Base-by-base conservation (phyloP, 2,113 vertebrate species). In the Porphyrio hochstetteri region DNA sequence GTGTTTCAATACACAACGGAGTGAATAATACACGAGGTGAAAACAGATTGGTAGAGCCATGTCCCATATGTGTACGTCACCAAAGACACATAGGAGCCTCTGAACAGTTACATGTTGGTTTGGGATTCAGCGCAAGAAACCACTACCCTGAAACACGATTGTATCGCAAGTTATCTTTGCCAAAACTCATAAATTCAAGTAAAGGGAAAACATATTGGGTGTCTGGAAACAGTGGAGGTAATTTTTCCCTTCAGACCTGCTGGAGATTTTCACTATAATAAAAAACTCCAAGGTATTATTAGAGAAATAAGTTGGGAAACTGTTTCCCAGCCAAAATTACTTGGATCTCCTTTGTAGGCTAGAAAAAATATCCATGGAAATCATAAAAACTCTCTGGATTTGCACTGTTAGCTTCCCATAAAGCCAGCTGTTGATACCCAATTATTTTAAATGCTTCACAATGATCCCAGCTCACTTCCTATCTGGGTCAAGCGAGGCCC, bases 361-460 rank as follows among this genome's bases (percentile, higher is more conserved):
- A 82, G 65, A 56, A 64, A 67, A 88, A 92, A 83, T 69, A 84
- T 55, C 83, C 92, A 85, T 1, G 86, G 81, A 92, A 95, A 93
- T 94, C 31, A 91, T 92, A 90, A 95, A 95, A 94, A 90, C 67
- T 90, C 77, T 78, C 75, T 63, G 88, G 91, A 93, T 96, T 97
- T 94, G 81, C 89, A 78, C 72, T 64, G 65, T 69, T 75, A 93
- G 83, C 74, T 94, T 61, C 70, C 77, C 86, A 82, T 92, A 94
- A 94, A 94, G 83, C 93, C 95, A 95, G 93, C 87, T 95, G 92
- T 92, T 95, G 93, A 94, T 93, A 92, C 86, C 91, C 72, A 93
- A 92, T 95, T 92, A 95, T 94, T 95, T 78, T 91, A 95, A 95
- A 96, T 72, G 90, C 83, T 82, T 87, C 2, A 1, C 9, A 27